Evolutionary conservation across 1,140 invertebrate species (phyloP).

Genomic region (Gryllus bimaculatus): DNA sequence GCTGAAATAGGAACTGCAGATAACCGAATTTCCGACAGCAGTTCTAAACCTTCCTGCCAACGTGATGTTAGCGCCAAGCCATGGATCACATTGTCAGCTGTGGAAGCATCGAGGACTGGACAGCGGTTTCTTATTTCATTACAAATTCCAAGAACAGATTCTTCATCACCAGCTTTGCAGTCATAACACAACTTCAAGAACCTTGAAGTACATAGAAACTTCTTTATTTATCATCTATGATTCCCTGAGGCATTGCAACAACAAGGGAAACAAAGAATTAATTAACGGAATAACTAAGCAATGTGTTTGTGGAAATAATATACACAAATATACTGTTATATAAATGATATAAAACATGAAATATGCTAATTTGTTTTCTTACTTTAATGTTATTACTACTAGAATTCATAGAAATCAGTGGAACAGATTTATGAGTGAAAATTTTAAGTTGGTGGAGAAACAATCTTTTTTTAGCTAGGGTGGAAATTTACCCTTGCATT

Average conservation of each 20-base stretch:
- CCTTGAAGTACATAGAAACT: background rate
- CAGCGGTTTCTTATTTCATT: constrained; percentile 42
- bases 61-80: constrained; percentile 48
- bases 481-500: too few relatives aligned
- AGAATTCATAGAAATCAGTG: too few relatives aligned
- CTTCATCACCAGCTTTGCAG: constrained; percentile 27
- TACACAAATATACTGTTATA: background rate
- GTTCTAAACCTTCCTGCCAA: constrained; percentile 48
- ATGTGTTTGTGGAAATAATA: background rate
- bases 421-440: too few relatives aligned
- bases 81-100: constrained; percentile 45
- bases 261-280: background rate
- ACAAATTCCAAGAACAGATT: constrained; percentile 33
- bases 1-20: constrained; percentile 29
- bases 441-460: too few relatives aligned
- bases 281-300: background rate
- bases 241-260: constrained; percentile 28
- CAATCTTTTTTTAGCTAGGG: too few relatives aligned
- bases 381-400: background rate
- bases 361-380: background rate
- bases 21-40: constrained; percentile 48
- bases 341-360: background rate
- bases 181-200: constrained; percentile 42
- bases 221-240: constrained; percentile 32
- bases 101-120: constrained; percentile 43